These are phyloP conservation scores for Phortica okadai DNA, from an alignment of 2,888 invertebrate species.

Conservation along the genomic window DNA sequence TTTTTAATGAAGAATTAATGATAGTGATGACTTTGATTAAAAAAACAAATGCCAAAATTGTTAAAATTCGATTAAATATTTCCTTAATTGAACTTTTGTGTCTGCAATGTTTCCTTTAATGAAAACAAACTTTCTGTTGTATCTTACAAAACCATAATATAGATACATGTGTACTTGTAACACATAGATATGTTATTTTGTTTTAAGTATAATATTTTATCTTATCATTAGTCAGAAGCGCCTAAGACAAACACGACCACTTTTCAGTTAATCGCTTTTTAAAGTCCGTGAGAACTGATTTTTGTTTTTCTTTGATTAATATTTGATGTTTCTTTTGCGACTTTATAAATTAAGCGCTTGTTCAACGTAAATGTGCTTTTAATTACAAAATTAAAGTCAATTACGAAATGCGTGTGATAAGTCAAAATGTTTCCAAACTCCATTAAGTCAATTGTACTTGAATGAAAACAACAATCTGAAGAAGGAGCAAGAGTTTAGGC, in stretches of 20 bases:
- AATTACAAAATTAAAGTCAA: constrained; percentile 8
- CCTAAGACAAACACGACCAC: neutral
- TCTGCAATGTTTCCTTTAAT: neutral
- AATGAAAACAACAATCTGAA: no score
- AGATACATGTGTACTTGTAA: constrained; percentile 16
- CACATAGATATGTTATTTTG: constrained; percentile 3
- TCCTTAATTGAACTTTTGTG: neutral
- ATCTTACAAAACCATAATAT: neutral
- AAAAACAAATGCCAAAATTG: no score
- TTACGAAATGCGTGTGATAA: neutral
- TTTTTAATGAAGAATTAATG: no score
- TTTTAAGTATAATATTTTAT: neutral
- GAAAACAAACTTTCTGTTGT: neutral
- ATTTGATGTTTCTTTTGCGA: neutral
- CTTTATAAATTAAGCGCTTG: neutral
- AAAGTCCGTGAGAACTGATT: neutral
- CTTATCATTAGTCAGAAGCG: constrained; percentile 7
- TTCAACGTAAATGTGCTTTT: neutral
- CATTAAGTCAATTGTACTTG: no score
- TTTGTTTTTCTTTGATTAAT: neutral
- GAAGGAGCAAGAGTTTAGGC: no score
- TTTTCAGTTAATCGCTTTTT: neutral
- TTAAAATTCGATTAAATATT: no score
- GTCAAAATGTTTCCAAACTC: neutral
- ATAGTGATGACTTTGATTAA: no score